A percentile compares a stretch with the other conserved stretches of the same genome.
Evolutionary conservation across 2,797 vertebrate genomes (phyloP).

Genomic region (Xyrichtys novacula): DNA sequence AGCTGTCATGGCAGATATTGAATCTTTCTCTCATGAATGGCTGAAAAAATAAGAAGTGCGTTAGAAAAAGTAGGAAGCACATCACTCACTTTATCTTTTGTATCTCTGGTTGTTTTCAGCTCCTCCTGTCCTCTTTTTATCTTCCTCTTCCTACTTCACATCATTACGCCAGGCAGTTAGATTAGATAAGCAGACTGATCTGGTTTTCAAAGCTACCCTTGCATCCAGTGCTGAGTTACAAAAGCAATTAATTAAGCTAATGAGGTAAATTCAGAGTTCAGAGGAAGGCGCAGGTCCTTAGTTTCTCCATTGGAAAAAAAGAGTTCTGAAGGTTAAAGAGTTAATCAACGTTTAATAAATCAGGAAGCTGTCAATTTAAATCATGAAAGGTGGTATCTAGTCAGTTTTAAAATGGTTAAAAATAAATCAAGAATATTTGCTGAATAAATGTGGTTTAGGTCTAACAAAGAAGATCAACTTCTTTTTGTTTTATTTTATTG

Average conservation of each 20-base stretch:
- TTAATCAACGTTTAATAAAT: neutral
- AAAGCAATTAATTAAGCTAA: neutral
- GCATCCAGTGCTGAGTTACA: neutral
- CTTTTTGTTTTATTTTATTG: no score
- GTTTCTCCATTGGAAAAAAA: neutral
- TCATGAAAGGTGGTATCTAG: neutral
- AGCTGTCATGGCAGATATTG: neutral
- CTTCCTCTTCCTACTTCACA: neutral
- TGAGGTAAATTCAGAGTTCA: neutral
- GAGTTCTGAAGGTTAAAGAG: neutral
- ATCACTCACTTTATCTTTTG: no score
- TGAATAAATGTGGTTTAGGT: no score
- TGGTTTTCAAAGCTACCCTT: neutral
- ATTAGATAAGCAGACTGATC: slow-evolving; percentile 3
- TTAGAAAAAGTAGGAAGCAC: neutral
- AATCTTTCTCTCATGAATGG: no score
- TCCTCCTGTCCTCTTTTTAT: neutral
- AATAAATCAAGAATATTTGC: neutral
- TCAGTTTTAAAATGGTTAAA: neutral
- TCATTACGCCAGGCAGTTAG: neutral
- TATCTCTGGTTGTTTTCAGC: neutral
- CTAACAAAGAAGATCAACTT: no score
- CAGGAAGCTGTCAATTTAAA: neutral
- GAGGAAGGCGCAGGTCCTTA: neutral
- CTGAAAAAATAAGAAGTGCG: neutral